phyloP scores from a whole-genome alignment of 2,113 vertebrate species.

The Cromileptes altivelis region DNA sequence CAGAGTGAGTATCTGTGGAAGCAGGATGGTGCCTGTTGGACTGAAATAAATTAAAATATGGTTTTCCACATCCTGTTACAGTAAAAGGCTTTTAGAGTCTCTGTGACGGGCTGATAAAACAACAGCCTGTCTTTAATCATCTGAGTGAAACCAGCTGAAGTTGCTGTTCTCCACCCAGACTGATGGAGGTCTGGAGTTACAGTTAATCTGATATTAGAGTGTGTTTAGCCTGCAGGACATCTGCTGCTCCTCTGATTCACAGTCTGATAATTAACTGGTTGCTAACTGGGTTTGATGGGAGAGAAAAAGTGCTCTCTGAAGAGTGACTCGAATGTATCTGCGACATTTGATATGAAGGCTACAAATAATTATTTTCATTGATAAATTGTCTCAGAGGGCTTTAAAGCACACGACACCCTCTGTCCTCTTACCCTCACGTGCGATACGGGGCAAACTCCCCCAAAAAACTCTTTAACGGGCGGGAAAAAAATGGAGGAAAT shows the following conservation, averaged over 20 bases:
- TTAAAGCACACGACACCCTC: too few relatives aligned
- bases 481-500: too few relatives aligned
- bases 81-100: conserved; percentile 6
- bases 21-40: not conserved
- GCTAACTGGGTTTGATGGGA: not conserved
- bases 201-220: conserved; percentile 52
- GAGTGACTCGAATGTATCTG: not conserved
- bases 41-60: not conserved
- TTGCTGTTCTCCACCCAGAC: conserved; percentile 17
- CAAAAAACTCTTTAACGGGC: too few relatives aligned
- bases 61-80: not conserved
- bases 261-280: not conserved
- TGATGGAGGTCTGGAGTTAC: not conserved
- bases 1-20: not conserved
- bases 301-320: not conserved
- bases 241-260: conserved; percentile 33
- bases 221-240: conserved; percentile 37
- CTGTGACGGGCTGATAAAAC: conserved; percentile 34
- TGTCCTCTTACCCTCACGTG: too few relatives aligned
- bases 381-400: too few relatives aligned
- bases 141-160: conserved; percentile 37
- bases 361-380: too few relatives aligned
- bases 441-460: too few relatives aligned
- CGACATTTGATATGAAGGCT: too few relatives aligned
- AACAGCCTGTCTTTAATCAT: not conserved